Evolutionary conservation across 2,888 invertebrate genomes (phyloP).

Genomic region (Flexamia atlantica): DNA sequence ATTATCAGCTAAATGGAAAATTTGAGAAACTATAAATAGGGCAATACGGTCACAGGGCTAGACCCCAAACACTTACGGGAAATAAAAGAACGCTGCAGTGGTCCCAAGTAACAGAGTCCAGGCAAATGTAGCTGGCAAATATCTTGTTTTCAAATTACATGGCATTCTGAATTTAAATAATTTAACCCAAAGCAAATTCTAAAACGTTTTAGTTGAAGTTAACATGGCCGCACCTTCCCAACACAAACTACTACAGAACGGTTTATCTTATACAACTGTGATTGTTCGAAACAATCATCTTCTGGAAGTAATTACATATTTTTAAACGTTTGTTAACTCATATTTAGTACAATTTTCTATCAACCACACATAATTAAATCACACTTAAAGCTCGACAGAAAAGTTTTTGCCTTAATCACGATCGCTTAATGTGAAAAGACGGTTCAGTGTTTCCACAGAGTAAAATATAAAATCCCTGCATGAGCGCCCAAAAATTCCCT

Average conservation of each 20-base stretch:
- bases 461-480: no score
- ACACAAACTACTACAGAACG: constrained; percentile 14
- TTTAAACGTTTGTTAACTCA: not conserved
- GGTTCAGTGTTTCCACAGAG: no score
- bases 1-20: no score
- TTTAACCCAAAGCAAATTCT: constrained; percentile 66
- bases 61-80: constrained; percentile 94
- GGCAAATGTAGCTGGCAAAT: constrained; percentile 98
- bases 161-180: constrained; percentile 82
- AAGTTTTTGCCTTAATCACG: constrained; percentile 1
- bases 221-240: constrained; percentile 79
- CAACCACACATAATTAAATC: not conserved
- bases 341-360: not conserved
- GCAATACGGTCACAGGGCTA: no score
- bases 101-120: constrained; percentile 97
- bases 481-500: no score
- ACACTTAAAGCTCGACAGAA: not conserved
- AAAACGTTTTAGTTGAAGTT: constrained; percentile 71
- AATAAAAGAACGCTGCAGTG: constrained; percentile 97
- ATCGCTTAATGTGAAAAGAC: not conserved
- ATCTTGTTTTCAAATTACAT: constrained; percentile 97
- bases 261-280: not conserved
- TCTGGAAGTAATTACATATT: not conserved
- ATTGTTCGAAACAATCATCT: not conserved
- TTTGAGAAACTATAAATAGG: no score